Evolutionary conservation across 23 tunicate genomes (phyloP).

Genomic region (Corella eumyota): DNA sequence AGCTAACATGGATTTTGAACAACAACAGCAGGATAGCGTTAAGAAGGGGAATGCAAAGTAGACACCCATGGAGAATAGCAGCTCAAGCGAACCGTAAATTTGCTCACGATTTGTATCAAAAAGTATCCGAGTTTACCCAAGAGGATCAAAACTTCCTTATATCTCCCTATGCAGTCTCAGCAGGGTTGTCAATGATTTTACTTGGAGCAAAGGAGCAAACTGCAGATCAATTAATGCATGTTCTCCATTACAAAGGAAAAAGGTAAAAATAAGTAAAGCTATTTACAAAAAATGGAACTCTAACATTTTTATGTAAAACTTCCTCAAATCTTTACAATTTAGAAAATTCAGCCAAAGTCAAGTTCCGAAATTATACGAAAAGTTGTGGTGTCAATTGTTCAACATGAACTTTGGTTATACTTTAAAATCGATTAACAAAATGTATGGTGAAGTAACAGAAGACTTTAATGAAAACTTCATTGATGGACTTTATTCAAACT

Average conservation of each 20-base stretch:
- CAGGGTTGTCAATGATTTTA: slow-evolving; percentile 41
- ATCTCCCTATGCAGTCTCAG: slow-evolving; percentile 30
- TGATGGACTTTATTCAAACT: slow-evolving; percentile 12
- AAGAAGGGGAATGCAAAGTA: too few relatives aligned
- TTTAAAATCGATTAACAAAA: slow-evolving; percentile 11
- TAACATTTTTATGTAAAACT: background rate
- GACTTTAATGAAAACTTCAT: slow-evolving; percentile 10
- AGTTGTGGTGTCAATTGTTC: slow-evolving; percentile 7
- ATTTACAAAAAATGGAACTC: too few relatives aligned
- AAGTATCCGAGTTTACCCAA: slow-evolving; percentile 1
- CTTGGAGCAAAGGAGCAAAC: slow-evolving; percentile 24
- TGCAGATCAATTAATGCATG: slow-evolving; percentile 6
- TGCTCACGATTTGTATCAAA: slow-evolving; percentile 18
- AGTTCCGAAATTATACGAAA: slow-evolving; percentile 26
- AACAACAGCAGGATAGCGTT: too few relatives aligned
- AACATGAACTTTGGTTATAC: slow-evolving; percentile 13
- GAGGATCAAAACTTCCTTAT: slow-evolving; percentile 26
- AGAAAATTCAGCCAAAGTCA: background rate
- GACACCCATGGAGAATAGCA: slow-evolving; percentile 20
- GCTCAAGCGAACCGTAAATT: slow-evolving; percentile 27
- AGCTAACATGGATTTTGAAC: too few relatives aligned
- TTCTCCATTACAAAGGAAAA: slow-evolving; percentile 15
- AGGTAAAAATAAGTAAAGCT: too few relatives aligned
- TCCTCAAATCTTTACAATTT: background rate
- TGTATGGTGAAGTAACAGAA: slow-evolving; percentile 27